A percentile compares a stretch with the other conserved stretches of the same genome.
Evolutionary conservation across 2,113 vertebrate genomes (phyloP).

Genomic region (Myocastor coypus): DNA sequence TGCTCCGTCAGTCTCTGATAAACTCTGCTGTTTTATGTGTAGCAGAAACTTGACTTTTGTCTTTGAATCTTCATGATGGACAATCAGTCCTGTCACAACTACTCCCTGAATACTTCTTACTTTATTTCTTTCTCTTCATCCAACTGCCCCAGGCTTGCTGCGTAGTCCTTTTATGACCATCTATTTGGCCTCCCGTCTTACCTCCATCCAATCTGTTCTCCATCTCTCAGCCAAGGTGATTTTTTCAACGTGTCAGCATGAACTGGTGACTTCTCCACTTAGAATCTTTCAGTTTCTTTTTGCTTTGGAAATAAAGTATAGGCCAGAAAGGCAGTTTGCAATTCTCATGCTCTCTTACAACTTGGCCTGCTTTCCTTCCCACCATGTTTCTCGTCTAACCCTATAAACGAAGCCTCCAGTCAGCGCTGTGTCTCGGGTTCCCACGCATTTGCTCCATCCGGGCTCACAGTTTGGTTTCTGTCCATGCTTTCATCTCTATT

Average conservation of each 20-base stretch:
- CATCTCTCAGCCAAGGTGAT: slow-evolving; percentile 22
- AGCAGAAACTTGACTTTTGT: not conserved
- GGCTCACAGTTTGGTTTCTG: not conserved
- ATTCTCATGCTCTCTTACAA: slow-evolving; percentile 4
- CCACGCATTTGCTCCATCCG: not conserved
- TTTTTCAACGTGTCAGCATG: slow-evolving; percentile 51
- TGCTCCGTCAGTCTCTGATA: not conserved
- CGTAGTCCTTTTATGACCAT: slow-evolving; percentile 35
- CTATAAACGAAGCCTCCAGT: not conserved
- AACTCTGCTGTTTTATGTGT: not conserved
- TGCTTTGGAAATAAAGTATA: slow-evolving; percentile 48
- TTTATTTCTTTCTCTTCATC: slow-evolving; percentile 44
- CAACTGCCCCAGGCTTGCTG: not conserved
- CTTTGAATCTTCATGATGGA: not conserved
- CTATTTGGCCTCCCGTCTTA: slow-evolving; percentile 44
- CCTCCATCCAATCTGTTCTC: slow-evolving; percentile 53
- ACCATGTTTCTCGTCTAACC: not conserved
- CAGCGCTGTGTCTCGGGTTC: not conserved
- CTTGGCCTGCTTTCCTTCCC: slow-evolving; percentile 1
- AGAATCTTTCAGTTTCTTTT: not conserved
- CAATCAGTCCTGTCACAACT: not conserved
- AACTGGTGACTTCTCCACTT: slow-evolving; percentile 43
- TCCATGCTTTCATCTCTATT: not conserved
- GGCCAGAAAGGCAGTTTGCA: slow-evolving; percentile 23
- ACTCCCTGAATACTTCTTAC: slow-evolving; percentile 33